Base-by-base conservation (phyloP, 2,888 invertebrate genomes). In the Meandrusa payeni region DNA sequence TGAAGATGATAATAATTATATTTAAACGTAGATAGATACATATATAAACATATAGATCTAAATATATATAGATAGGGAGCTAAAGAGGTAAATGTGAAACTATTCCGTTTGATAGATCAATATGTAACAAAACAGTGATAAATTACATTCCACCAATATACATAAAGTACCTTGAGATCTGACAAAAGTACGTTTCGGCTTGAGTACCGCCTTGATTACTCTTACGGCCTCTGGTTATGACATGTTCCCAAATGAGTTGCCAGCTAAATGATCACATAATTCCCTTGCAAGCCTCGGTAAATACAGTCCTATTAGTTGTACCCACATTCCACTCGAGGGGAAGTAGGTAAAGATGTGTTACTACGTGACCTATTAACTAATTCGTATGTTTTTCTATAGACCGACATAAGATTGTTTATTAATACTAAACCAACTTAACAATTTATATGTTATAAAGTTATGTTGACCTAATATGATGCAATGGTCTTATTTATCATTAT, bases 261-360 rank as follows among this genome's bases (percentile, higher is more conserved):
- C 23, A 12, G 28, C 34, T 29, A 48, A 48, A 48, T 48, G 42
- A 42, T 36, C 41, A 29, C 48, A 37, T 37, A 46, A 48, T 46
- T 46, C 32, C 38, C 37, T 26, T 28, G 27, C 34, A 36, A 36
- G 31, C 34, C 45, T 46, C 46, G 42, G 29, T 46, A 42, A 46
- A 46, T 42, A 48, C 39, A 37, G 29, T 24, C 37, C 36, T 38
- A 48, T 48, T 48, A 48, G 42, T 46, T 36, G 39, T 27, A 32
- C 15, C 32, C 41, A 27, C 39, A 39, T 42, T 42, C 45, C 38
- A 34, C 26, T 26, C 23, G 15, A 40, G 31, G 42, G 39, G 31
- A 20, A 27, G 28, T 32, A 31, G 27, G 13, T 46, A 23, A 36
- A 17, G 22, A 36, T 11, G 17, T 28, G 28, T 22, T 29, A 28